A percentile compares a stretch with the other conserved stretches of the same genome.
Evolutionary conservation across 1,140 invertebrate genomes (phyloP).

Genomic region (Drosophila tristis): DNA sequence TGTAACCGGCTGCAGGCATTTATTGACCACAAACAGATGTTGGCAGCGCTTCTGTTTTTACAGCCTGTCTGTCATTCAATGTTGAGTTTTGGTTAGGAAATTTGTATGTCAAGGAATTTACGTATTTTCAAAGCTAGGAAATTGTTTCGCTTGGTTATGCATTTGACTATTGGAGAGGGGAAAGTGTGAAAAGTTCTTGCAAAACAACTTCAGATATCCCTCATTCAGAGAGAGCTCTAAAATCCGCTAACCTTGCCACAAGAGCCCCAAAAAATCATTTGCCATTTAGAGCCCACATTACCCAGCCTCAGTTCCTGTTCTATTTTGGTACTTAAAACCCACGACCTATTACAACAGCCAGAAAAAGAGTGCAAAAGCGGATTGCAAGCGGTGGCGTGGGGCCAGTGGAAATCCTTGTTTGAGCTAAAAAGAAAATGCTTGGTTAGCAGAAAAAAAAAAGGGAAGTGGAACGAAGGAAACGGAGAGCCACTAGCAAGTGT

Average conservation of each 20-base stretch:
- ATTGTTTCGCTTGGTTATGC: too few relatives aligned
- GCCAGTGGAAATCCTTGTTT: slow-evolving; percentile 24
- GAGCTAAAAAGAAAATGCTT: slow-evolving; percentile 54
- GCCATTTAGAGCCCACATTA: too few relatives aligned
- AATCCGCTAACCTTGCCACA: too few relatives aligned
- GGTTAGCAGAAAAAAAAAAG: slow-evolving; percentile 48
- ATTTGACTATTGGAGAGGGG: too few relatives aligned
- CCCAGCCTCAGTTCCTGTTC: too few relatives aligned
- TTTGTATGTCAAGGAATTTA: slow-evolving; percentile 5
- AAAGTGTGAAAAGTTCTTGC: too few relatives aligned
- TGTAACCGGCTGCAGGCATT: neutral
- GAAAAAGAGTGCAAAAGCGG: neutral
- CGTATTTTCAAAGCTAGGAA: too few relatives aligned
- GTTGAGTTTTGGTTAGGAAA: slow-evolving; percentile 8
- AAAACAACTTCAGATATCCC: too few relatives aligned
- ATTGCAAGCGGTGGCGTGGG: neutral
- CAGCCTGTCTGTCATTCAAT: slow-evolving; percentile 7
- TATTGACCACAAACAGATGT: slow-evolving; percentile 31
- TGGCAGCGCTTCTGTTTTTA: neutral
- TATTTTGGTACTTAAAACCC: slow-evolving; percentile 21
- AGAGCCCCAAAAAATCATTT: too few relatives aligned
- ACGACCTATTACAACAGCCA: slow-evolving; percentile 38
- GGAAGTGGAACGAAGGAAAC: neutral
- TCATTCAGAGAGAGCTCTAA: too few relatives aligned
- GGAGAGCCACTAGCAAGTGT: slow-evolving; percentile 51